Conservation (phyloP, 1,140 invertebrate genomes). For the Heliconius eleuchia region DNA sequence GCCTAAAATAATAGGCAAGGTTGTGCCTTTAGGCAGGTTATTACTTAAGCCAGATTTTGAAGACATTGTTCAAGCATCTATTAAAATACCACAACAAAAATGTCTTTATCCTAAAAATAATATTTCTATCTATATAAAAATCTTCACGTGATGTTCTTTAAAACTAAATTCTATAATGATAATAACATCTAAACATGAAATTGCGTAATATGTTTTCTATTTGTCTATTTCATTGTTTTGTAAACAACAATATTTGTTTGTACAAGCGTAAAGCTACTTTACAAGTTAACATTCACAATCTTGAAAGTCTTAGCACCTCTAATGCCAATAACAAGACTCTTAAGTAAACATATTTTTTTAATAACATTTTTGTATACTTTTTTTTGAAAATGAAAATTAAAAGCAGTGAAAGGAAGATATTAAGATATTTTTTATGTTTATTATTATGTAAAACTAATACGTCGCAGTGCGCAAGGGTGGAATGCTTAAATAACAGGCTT, state of each 20-base stretch:
- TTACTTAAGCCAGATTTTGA: too few species aligned
- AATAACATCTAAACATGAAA: neutral
- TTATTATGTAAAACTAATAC: constrained; percentile 28
- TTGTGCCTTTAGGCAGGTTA: too few species aligned
- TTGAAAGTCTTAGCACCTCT: too few species aligned
- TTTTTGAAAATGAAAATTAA: neutral
- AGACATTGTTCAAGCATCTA: too few species aligned
- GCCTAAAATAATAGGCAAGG: too few species aligned
- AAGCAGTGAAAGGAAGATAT: neutral
- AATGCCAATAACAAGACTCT: neutral
- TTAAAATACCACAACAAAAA: too few species aligned
- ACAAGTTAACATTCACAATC: neutral
- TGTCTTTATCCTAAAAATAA: too few species aligned
- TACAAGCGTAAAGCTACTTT: neutral
- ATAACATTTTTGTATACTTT: neutral
- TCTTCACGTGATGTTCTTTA: too few species aligned
- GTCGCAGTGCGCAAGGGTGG: constrained; percentile 53
- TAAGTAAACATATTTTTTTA: neutral
- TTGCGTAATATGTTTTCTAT: constrained; percentile 5
- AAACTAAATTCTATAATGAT: too few species aligned
- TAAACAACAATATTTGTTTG: constrained; percentile 3
- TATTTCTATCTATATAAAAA: too few species aligned
- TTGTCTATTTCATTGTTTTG: neutral
- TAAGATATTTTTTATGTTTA: constrained; percentile 15
- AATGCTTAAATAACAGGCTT: constrained; percentile 60